Base-by-base conservation (phyloP, 2,888 invertebrate species). In the Lochmaea crataegi region DNA sequence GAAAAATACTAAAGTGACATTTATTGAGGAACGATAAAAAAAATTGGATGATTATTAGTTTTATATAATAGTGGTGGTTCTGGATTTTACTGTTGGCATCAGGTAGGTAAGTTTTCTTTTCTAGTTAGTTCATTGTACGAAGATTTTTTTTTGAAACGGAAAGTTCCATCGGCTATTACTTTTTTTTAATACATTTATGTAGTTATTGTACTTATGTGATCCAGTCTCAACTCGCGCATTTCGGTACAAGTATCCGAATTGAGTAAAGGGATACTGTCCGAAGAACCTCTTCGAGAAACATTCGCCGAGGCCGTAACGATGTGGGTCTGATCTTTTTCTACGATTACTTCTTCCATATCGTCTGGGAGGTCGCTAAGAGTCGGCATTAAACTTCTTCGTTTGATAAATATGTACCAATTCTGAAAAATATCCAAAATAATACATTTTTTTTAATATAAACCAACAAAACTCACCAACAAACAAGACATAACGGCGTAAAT, bases 401-500 rank as follows among this genome's bases (percentile, higher is more conserved):
- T 84, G 65, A 83, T 82, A 74, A 87, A 87, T 57, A 87, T 85
- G 71, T 86, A 87, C 86, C 86, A 87, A 75, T 86, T 86, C 87
- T 87, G 75, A 69, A 12, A 74, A 16, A 77, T n/a, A 32, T 14
- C n/a, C 10, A 71, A 42, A 72, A 66, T 16, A n/a, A 18, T 41
- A 38, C 2, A 3, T 56, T 63, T 72, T 18, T 41, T 11, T 18
- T 12, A 45, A n/a, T 22, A 51, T 11, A 48, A 7, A 48, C 78
- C 1, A 32, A 32, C 6, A 6, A 2, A 67, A 69, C 87, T 87
- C 84, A 91, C 91, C 90, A 92, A 89, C 73, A 89, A 85, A 77
- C 89, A 87, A 18, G 90, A 89, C 22, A 90, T 86, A 58, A 91
- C 86, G 56, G 90, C 86, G 80, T 91, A 91, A 68, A 91, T 88